A percentile compares a stretch with the other conserved stretches of the same genome.
phyloP scores from a whole-genome alignment of 2,888 invertebrate genomes.

The Hydraecia micacea region DNA sequence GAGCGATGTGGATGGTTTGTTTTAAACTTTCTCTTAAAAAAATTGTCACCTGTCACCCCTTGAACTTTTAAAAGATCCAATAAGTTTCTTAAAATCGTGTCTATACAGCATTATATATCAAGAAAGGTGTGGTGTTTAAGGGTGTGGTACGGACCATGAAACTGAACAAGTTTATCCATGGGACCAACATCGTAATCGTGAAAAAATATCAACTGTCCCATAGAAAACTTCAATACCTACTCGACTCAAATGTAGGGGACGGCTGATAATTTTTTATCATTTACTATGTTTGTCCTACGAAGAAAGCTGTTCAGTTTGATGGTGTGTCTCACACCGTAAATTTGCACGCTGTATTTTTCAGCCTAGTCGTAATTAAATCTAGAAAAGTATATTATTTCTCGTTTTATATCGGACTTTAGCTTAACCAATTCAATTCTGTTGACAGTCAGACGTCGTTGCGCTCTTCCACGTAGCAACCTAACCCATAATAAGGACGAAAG shows the following conservation, averaged over 20 bases:
- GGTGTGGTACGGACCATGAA: no score
- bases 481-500: constrained; percentile 32
- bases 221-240: no score
- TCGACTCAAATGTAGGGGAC: not conserved
- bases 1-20: not conserved
- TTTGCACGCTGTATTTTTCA: not conserved
- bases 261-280: no score
- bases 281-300: no score
- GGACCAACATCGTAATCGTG: no score
- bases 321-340: no score
- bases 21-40: not conserved
- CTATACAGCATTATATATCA: not conserved
- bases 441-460: constrained; percentile 1
- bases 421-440: constrained; percentile 9
- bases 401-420: not conserved
- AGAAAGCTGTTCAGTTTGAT: not conserved
- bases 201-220: no score
- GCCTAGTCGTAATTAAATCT: not conserved
- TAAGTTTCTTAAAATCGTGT: not conserved
- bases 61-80: not conserved
- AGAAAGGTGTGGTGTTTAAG: not conserved
- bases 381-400: not conserved
- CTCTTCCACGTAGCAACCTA: constrained; percentile 21
- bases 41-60: not conserved
- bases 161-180: no score